Percentiles rank a stretch among this genome's conserved stretches.
These are phyloP conservation scores for Thysanoteuthis rhombus DNA, from an alignment of 2,888 invertebrate species.

Conservation along the genomic window DNA sequence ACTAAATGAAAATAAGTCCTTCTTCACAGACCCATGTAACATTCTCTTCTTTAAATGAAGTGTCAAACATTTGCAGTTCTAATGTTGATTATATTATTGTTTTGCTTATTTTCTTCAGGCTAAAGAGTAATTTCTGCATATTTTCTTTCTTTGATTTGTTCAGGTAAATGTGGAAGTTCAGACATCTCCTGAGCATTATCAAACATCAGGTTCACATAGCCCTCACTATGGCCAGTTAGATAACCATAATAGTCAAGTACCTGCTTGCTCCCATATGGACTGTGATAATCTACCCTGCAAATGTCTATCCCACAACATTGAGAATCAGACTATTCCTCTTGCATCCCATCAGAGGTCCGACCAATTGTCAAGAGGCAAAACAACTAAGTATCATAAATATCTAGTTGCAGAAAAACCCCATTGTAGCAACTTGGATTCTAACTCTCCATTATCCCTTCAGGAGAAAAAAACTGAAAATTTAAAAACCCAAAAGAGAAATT, in stretches of 20 bases:
- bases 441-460: neutral
- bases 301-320: neutral
- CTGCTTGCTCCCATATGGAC: neutral
- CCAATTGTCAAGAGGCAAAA: neutral
- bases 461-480: neutral
- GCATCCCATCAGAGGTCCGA: neutral
- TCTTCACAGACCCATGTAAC: too few species aligned
- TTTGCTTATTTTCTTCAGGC: too few species aligned
- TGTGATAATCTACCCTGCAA: neutral
- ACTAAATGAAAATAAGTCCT: too few species aligned
- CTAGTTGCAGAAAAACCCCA: constrained; percentile 27
- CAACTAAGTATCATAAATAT: constrained; percentile 23
- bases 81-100: too few species aligned
- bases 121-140: neutral
- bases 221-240: neutral
- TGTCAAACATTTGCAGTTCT: too few species aligned
- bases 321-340: neutral
- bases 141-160: neutral
- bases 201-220: neutral
- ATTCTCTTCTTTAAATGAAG: too few species aligned
- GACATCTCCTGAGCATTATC: neutral
- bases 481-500: neutral
- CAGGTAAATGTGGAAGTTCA: constrained; percentile 19
- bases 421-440: neutral
- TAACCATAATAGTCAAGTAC: neutral